A percentile compares a stretch with the other conserved stretches of the same genome.
Evolutionary conservation across 2,888 invertebrate species (phyloP).

Genomic region (Diarsia dahlii): DNA sequence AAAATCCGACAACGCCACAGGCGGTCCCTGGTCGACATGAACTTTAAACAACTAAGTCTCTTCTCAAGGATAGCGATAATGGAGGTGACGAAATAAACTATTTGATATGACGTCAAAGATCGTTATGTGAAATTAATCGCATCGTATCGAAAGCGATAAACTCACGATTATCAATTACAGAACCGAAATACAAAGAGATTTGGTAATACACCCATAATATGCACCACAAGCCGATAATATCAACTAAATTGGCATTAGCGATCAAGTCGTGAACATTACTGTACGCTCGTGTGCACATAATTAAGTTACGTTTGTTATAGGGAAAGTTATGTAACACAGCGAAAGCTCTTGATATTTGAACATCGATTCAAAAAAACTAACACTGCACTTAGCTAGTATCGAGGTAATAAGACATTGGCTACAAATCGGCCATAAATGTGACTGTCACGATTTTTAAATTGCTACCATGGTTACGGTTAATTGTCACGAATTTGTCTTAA

Average conservation of each 20-base stretch:
- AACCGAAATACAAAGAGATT: constrained; percentile 78
- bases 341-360: constrained; percentile 60
- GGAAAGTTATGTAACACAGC: constrained; percentile 60
- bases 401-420: constrained; percentile 27
- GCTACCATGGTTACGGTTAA: constrained; percentile 71
- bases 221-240: constrained; percentile 76
- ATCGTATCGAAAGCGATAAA: constrained; percentile 69
- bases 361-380: constrained; percentile 29
- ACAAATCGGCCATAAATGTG: constrained; percentile 51
- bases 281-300: constrained; percentile 84
- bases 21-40: neutral
- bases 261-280: constrained; percentile 83
- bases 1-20: neutral
- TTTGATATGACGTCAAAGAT: constrained; percentile 15
- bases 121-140: constrained; percentile 25
- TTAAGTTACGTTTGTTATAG: constrained; percentile 71
- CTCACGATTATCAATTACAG: constrained; percentile 73
- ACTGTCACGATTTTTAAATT: constrained; percentile 59
- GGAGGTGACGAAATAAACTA: constrained; percentile 23
- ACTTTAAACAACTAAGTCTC: too few relatives aligned
- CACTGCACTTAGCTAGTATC: constrained; percentile 1
- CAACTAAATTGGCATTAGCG: constrained; percentile 79
- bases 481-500: constrained; percentile 74
- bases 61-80: neutral
- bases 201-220: constrained; percentile 75